Base-by-base conservation (phyloP, 37 sponge, comb jelly and placozoan species). In the Cladorhizidae sp. region DNA sequence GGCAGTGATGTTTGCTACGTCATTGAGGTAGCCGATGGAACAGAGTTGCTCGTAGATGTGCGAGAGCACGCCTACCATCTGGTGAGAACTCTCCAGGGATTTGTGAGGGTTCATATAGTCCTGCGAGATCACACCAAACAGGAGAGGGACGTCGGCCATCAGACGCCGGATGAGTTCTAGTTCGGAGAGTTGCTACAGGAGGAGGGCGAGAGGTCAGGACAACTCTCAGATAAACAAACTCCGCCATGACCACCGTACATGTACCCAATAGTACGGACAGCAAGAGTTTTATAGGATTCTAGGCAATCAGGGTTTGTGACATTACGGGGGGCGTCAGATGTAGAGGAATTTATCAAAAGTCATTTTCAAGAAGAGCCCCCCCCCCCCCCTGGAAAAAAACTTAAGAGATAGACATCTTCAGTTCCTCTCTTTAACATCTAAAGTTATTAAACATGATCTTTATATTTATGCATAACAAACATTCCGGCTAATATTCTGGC, bases 101-200 rank as follows among this genome's bases (percentile, higher is more conserved):
- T 33, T 40, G 28, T 68, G 67, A 3, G 45, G 32, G 79, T 43
- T 70, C 80, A 76, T 76, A 65, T 51, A 57, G 49, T 80, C 81
- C 31, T 73, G 80, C 2, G 87, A 67, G 29, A 86, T 51, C 31
- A 80, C 38, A 25, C 76, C 75, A 67, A 86, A 86, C 68, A 86
- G 80, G 21, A 86, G 81, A 29, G 87, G 87, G 21, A 86, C 87
- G 31, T 86, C 87, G 1, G 81, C 59, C 87, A 86, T 86, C 80
- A 63, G 90, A n/a, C 76, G 73, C 21, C 78, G 64, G 33, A 70
- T 72, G 36, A 71, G 56, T 57, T 85, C 82, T 32, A 90, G 51
- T 72, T 81, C 78, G 33, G 72, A 25, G 40, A 74, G 15, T 85
- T 85, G 91, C 78, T 85, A 41, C 0, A 71, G 42, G 36, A 12